Percentiles rank a stretch among this genome's conserved stretches.
Conservation (phyloP, 2,797 vertebrate species). For the Borostomias antarcticus region DNA sequence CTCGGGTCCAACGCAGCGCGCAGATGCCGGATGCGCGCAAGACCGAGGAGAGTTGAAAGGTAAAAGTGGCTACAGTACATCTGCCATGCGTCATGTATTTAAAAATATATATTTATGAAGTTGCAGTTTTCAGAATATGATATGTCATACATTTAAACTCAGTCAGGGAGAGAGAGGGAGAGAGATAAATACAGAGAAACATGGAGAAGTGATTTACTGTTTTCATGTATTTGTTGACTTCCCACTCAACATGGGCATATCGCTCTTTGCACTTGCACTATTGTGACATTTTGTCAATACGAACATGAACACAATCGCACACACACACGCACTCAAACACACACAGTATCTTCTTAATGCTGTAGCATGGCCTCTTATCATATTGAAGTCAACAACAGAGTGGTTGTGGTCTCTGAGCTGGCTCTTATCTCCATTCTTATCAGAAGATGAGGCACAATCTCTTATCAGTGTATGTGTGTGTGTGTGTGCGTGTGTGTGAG, state of each 20-base stretch:
- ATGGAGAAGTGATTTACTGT: too few relatives aligned
- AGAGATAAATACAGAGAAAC: too few relatives aligned
- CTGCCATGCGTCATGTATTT: neutral
- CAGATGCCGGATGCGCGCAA: neutral
- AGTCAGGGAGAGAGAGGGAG: too few relatives aligned
- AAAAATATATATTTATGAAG: neutral
- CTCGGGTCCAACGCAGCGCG: neutral
- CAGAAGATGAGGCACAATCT: neutral
- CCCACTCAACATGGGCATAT: neutral
- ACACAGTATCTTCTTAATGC: neutral
- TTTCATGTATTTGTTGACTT: too few relatives aligned
- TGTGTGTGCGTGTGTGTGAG: too few relatives aligned
- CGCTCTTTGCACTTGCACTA: neutral
- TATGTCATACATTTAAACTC: too few relatives aligned
- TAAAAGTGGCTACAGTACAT: neutral
- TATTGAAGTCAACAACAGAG: neutral
- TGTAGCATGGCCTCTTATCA: neutral
- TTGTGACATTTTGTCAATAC: conserved; percentile 2
- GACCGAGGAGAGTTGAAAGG: neutral
- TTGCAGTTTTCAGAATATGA: too few relatives aligned
- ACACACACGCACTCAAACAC: neutral
- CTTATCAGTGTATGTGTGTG: too few relatives aligned
- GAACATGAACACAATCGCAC: neutral
- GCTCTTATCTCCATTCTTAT: neutral
- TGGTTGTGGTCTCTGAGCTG: neutral